Evolutionary conservation across 2,888 invertebrate genomes (phyloP).

Genomic region (Chymomyza fuscimana): DNA sequence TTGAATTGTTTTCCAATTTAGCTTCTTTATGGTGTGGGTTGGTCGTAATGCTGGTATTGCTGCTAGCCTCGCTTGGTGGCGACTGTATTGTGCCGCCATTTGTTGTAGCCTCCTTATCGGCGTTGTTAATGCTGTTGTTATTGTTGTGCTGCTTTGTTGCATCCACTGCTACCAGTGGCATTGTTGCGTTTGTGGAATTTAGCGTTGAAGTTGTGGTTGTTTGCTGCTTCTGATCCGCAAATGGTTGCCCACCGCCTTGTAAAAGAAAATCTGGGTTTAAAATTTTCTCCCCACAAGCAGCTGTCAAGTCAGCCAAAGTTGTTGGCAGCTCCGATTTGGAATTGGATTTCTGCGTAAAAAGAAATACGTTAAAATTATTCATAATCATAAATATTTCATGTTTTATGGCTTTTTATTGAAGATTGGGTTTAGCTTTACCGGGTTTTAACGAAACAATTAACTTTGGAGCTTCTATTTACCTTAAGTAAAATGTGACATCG

Average conservation of each 20-base stretch:
- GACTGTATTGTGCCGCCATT: conserved; percentile 26
- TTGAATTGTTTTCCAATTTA: not conserved
- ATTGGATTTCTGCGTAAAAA: conserved; percentile 47
- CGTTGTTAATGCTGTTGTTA: conserved; percentile 37
- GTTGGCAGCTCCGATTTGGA: conserved; percentile 81
- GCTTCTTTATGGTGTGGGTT: conserved; percentile 8
- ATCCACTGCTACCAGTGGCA: not conserved
- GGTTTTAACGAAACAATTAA: no score
- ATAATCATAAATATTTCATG: not conserved
- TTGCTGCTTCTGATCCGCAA: conserved; percentile 80
- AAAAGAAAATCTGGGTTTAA: conserved; percentile 89
- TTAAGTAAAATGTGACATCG: no score
- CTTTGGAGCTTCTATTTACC: no score
- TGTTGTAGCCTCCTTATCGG: conserved; percentile 57
- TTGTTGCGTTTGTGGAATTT: conserved; percentile 37
- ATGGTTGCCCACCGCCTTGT: conserved; percentile 87
- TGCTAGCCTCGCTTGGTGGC: conserved; percentile 42
- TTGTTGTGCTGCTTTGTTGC: conserved; percentile 28
- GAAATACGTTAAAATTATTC: not conserved
- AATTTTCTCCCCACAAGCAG: conserved; percentile 89
- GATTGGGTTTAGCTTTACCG: no score
- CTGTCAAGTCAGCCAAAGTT: conserved; percentile 86
- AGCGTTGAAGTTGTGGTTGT: conserved; percentile 21
- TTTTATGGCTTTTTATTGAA: no score
- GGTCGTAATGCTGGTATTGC: conserved; percentile 7